Evolutionary conservation across 2,888 invertebrate species (phyloP).

Genomic region (Ennomos quercinarius): DNA sequence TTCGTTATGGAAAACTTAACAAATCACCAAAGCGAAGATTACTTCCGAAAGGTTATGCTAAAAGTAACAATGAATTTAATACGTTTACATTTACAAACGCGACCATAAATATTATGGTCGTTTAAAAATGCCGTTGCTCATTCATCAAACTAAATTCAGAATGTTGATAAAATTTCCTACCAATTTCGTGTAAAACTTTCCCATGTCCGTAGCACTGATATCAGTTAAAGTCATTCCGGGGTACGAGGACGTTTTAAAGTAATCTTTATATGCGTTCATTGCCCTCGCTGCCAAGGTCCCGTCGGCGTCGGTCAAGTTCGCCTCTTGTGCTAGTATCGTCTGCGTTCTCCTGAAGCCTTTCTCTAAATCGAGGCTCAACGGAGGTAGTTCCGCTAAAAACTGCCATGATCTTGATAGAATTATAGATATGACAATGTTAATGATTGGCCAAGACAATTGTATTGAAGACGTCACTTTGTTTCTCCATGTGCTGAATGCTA

Average conservation of each 20-base stretch:
- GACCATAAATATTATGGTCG: too few relatives aligned
- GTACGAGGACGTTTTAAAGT: conserved; percentile 60
- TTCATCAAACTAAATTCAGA: background rate
- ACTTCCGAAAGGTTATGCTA: too few relatives aligned
- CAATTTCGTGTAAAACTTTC: conserved; percentile 73
- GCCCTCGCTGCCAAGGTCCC: conserved; percentile 57
- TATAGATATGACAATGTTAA: conserved; percentile 75
- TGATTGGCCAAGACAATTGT: conserved; percentile 74
- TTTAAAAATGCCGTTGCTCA: too few relatives aligned
- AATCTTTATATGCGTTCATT: conserved; percentile 67
- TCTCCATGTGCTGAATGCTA: conserved; percentile 68
- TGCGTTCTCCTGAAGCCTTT: conserved; percentile 69
- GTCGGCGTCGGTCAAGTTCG: conserved; percentile 56
- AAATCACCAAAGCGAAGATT: too few relatives aligned
- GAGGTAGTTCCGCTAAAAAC: conserved; percentile 83
- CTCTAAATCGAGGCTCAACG: conserved; percentile 83
- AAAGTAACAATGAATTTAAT: too few relatives aligned
- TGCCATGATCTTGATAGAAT: conserved; percentile 75
- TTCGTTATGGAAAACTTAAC: too few relatives aligned
- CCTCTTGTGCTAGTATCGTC: conserved; percentile 63
- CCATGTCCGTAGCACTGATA: conserved; percentile 64
- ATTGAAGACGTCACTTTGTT: conserved; percentile 71
- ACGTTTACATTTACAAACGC: too few relatives aligned
- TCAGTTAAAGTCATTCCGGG: conserved; percentile 65
- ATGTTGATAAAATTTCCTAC: conserved; percentile 53